phyloP scores from a whole-genome alignment of 2,797 vertebrate genomes.

The Enteromius fasciolatus region DNA sequence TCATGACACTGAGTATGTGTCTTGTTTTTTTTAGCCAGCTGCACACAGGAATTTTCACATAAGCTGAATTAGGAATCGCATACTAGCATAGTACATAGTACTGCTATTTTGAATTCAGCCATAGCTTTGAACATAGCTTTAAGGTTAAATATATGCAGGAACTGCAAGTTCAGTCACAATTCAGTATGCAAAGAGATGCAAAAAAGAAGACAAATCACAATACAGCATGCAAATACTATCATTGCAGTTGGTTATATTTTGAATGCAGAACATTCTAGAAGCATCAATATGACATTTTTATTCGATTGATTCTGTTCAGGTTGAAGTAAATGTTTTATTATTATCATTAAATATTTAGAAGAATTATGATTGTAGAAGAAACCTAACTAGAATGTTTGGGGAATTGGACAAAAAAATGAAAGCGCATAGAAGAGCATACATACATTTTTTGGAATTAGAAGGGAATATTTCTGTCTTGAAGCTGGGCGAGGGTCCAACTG shows the following conservation, averaged over 20 bases:
- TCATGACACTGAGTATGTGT: background rate
- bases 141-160: background rate
- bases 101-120: background rate
- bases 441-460: conserved; percentile 62
- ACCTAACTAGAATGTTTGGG: background rate
- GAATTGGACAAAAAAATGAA: background rate
- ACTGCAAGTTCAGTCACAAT: background rate
- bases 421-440: conserved; percentile 16
- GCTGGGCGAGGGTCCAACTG: conserved; percentile 60
- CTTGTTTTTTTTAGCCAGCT: background rate
- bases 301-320: background rate
- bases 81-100: background rate
- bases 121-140: background rate
- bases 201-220: conserved; percentile 3
- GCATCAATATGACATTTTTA: background rate
- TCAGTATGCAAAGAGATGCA: background rate
- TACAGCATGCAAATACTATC: background rate
- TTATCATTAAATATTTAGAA: background rate
- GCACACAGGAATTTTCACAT: background rate
- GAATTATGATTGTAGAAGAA: background rate
- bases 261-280: background rate
- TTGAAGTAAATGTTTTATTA: background rate
- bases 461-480: conserved; percentile 62
- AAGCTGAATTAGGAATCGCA: background rate
- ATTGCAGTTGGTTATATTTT: background rate